phyloP scores from a whole-genome alignment of 2,113 vertebrate species.

The Murina feae region DNA sequence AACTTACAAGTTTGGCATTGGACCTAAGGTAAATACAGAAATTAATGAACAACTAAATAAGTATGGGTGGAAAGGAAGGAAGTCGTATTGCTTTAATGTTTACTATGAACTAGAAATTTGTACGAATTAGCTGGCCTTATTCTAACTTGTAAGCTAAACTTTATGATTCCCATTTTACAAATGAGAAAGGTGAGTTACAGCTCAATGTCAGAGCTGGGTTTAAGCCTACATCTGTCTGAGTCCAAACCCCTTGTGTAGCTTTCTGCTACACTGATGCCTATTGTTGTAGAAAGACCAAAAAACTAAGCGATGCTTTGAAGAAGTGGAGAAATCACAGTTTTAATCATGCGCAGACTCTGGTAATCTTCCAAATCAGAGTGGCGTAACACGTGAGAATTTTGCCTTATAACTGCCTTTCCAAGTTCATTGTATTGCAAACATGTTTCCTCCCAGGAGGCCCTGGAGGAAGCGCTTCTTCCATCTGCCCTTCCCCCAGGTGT shows the following conservation, averaged over 20 bases:
- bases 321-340: too few species aligned
- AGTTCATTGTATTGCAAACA: too few species aligned
- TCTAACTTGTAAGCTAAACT: not conserved
- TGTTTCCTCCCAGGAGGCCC: too few species aligned
- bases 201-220: not conserved
- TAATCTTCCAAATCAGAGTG: too few species aligned
- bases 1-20: not conserved
- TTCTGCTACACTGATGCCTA: not conserved
- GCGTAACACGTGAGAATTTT: too few species aligned
- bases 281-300: too few species aligned
- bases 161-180: conserved; percentile 6
- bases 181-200: not conserved
- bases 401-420: too few species aligned
- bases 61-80: not conserved
- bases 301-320: too few species aligned
- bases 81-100: not conserved
- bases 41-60: not conserved
- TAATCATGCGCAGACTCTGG: too few species aligned
- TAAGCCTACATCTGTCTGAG: not conserved
- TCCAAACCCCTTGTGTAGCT: not conserved
- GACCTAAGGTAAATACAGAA: not conserved
- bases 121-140: not conserved
- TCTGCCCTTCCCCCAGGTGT: too few species aligned
- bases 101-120: not conserved
- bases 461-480: too few species aligned